Conservation (phyloP, 2,113 vertebrate genomes). For the Silurus asotus region DNA sequence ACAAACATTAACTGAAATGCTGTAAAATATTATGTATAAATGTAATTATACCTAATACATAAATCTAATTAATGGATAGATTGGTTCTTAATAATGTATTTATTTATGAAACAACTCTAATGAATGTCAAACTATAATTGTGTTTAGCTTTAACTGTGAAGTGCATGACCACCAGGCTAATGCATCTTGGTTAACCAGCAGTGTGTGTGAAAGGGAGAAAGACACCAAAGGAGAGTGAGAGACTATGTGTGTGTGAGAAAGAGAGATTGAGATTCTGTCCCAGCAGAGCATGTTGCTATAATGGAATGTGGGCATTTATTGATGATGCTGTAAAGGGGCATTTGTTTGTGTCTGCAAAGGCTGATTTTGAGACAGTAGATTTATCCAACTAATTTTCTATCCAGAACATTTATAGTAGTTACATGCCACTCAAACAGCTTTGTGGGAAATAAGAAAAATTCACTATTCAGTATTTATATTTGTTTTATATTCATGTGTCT, state of each 20-base stretch:
- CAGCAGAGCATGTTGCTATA: not conserved
- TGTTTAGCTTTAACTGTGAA: not conserved
- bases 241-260: not conserved
- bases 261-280: not conserved
- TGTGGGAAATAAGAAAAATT: constrained; percentile 12
- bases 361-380: constrained; percentile 14
- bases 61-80: not conserved
- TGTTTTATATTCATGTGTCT: not conserved
- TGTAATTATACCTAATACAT: not conserved
- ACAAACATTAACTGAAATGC: not conserved
- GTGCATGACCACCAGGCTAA: not conserved
- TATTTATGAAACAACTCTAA: not conserved
- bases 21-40: not conserved
- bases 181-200: not conserved
- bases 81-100: not conserved
- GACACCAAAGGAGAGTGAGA: constrained; percentile 4
- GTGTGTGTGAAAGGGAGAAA: constrained; percentile 2
- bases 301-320: constrained; percentile 17
- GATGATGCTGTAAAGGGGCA: constrained; percentile 3
- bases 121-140: not conserved
- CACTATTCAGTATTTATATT: no score
- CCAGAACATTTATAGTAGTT: not conserved
- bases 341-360: not conserved
- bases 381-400: constrained; percentile 24
- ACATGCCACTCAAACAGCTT: constrained; percentile 2